Evolutionary conservation across 2,888 invertebrate genomes (phyloP), one percentile per base, ranked within the genome.

Genomic region (Tenodera sinensis): DNA sequence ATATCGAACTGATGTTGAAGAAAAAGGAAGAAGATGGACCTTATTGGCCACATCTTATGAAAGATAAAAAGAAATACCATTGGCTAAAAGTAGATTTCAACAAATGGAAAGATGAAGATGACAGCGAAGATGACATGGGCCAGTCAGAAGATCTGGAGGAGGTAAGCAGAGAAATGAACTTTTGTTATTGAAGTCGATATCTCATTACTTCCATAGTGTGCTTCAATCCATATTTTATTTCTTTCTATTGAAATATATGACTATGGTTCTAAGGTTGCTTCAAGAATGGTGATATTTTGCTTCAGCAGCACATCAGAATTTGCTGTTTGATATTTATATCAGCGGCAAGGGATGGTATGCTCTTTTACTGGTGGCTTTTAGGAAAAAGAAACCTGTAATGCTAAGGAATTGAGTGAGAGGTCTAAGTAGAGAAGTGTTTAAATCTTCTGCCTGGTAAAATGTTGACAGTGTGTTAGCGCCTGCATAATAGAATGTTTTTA

Each of bases 81-180:
- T 99, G 98, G 96, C 95, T 99, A 92, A 99, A 99, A 95, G 97
- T 98, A 92, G 99, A 99, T 93, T 99, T 99, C 93, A 97, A 98
- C 93, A 98, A 98, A 94, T 99, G 99, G 99, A 96, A 96, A 94
- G 99, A 99, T 94, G 99, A 99, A 94, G 98, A 98, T 92, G 99
- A 99, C 90, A 98, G 97, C 89, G 98, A 97, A 15, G 97, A 97
- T 91, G 98, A 98, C 91, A 95, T 90, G 90, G 93, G 94, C 88
- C 90, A 90, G 83, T 88, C 89, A 34, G 94, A 94, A 87, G 95
- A 96, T 92, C 94, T 96, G 90, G 95, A 95, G 92, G 96, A 96
- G 91, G 94, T 94, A 91, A 91, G 90, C 85, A 42, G 12, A 9
- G 42, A 6, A 34, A 34, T 34, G 34, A 34, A 8, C 4, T 34